Percentiles rank a stretch among this genome's conserved stretches.
These are phyloP conservation scores for Bombus picipes DNA, from an alignment of 1,140 invertebrate species.

Conservation along the genomic window DNA sequence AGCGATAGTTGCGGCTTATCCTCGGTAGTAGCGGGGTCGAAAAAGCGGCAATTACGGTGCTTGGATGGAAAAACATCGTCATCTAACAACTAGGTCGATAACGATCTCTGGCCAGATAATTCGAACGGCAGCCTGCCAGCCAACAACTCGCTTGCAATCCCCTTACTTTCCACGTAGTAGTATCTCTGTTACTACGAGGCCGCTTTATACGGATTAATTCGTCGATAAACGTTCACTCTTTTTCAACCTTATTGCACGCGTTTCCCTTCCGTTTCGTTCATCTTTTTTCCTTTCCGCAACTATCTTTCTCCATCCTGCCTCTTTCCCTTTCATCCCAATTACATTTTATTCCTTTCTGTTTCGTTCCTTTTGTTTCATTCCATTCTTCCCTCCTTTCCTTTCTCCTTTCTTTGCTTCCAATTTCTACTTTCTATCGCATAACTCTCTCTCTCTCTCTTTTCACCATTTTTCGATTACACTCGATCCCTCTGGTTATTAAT, in stretches of 20 bases:
- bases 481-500: conserved; percentile 13
- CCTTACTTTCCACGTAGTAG: not conserved
- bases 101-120: conserved; percentile 45
- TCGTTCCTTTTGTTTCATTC: not conserved
- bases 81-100: conserved; percentile 51
- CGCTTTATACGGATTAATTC: conserved; percentile 53
- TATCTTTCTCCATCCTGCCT: no score
- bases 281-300: no score
- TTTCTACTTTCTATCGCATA: not conserved
- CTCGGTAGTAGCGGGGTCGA: not conserved
- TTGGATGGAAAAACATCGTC: conserved; percentile 56
- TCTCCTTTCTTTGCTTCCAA: no score
- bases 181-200: not conserved
- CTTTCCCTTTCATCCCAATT: not conserved
- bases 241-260: not conserved
- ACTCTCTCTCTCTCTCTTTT: not conserved
- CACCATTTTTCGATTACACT: not conserved
- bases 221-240: conserved; percentile 53
- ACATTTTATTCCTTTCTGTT: not conserved
- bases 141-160: not conserved
- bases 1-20: not conserved
- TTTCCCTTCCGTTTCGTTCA: not conserved
- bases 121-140: conserved; percentile 46
- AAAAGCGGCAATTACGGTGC: conserved; percentile 55
- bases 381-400: no score